Percentiles rank a stretch among this genome's conserved stretches.
phyloP scores from a whole-genome alignment of 2,888 invertebrate genomes.

The Brenthis hecate region DNA sequence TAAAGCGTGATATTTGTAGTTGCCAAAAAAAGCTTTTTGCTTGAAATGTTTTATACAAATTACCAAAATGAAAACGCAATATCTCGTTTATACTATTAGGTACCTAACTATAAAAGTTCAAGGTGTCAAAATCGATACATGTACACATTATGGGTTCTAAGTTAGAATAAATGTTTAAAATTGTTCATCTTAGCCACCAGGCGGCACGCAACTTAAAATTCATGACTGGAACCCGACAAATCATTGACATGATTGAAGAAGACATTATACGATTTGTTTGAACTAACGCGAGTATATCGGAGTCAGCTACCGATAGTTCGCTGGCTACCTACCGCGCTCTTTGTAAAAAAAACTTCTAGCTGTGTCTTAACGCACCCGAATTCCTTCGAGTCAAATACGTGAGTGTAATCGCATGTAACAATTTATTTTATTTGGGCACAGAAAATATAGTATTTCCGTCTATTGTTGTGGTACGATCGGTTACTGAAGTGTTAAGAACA shows the following conservation, averaged over 20 bases:
- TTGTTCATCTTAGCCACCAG: constrained; percentile 16
- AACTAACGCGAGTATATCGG: constrained; percentile 75
- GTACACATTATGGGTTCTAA: background rate
- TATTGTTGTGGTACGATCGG: constrained; percentile 39
- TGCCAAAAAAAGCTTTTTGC: too few relatives aligned
- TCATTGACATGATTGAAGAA: constrained; percentile 66
- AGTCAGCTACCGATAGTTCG: constrained; percentile 81
- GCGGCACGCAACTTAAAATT: constrained; percentile 30
- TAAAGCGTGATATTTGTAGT: too few relatives aligned
- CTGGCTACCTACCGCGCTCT: constrained; percentile 79
- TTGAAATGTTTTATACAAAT: too few relatives aligned
- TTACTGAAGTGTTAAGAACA: constrained; percentile 36
- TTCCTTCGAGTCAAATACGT: constrained; percentile 78
- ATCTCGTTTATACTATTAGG: background rate
- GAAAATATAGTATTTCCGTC: constrained; percentile 37
- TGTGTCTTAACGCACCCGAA: constrained; percentile 71
- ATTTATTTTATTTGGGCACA: constrained; percentile 64
- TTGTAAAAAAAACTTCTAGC: constrained; percentile 62
- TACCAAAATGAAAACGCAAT: too few relatives aligned
- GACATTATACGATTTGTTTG: constrained; percentile 82
- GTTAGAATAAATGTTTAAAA: constrained; percentile 18
- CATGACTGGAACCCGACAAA: constrained; percentile 44
- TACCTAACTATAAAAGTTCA: background rate
- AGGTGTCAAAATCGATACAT: constrained; percentile 10
- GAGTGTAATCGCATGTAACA: constrained; percentile 77